phyloP scores from a whole-genome alignment of 1,140 invertebrate genomes.

The Listronotus bonariensis region DNA sequence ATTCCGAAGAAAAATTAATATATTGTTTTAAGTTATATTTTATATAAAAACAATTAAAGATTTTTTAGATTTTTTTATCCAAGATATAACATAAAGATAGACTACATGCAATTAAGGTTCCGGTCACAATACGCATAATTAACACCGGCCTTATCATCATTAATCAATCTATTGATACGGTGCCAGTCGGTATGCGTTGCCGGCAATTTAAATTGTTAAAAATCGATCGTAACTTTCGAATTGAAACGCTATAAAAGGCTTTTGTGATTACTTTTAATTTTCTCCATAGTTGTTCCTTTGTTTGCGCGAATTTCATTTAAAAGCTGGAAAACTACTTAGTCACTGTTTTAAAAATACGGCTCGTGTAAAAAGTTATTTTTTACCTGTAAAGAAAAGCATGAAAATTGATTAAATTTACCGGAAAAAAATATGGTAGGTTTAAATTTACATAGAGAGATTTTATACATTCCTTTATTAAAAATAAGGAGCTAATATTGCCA shows the following conservation, averaged over 20 bases:
- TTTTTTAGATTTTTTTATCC: no score
- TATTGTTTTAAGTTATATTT: no score
- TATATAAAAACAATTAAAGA: no score
- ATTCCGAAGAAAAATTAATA: no score
- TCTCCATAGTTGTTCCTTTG: slow-evolving; percentile 18
- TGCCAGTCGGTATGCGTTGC: slow-evolving; percentile 22
- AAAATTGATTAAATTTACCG: no score
- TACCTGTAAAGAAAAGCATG: no score
- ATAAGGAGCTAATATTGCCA: no score
- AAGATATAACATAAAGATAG: slow-evolving; percentile 25
- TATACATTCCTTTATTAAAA: no score
- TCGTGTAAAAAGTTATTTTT: no score
- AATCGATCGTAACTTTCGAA: slow-evolving; percentile 23
- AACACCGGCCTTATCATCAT: slow-evolving; percentile 27
- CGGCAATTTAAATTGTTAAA: slow-evolving; percentile 31
- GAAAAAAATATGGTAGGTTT: no score
- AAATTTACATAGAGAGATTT: no score
- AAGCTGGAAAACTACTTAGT: slow-evolving; percentile 23
- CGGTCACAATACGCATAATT: slow-evolving; percentile 30
- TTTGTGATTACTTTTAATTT: slow-evolving; percentile 29
- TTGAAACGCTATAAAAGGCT: slow-evolving; percentile 10
- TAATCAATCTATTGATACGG: slow-evolving; percentile 34
- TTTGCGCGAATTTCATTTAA: slow-evolving; percentile 9
- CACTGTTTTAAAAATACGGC: slow-evolving; percentile 10
- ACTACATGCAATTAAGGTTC: slow-evolving; percentile 11